phyloP scores from a whole-genome alignment of 1,140 invertebrate species.

The Theocolax elegans region DNA sequence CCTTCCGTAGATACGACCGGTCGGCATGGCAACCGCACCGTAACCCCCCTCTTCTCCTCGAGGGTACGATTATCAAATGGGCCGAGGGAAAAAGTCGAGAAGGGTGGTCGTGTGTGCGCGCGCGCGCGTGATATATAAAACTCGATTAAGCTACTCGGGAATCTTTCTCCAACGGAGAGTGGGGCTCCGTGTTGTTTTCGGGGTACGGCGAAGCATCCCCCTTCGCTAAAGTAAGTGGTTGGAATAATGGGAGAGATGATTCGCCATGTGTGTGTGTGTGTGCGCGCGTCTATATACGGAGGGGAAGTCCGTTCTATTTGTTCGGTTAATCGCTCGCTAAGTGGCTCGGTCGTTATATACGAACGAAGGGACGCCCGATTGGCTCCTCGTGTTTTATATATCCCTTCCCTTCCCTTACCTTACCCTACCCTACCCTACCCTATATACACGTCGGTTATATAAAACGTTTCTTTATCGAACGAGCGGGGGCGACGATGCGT shows the following conservation, averaged over 20 bases:
- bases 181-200: background rate
- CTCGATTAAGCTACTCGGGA: conserved; percentile 57
- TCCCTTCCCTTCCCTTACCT: conserved; percentile 1
- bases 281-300: background rate
- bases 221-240: background rate
- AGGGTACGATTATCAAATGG: conserved; percentile 59
- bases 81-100: background rate
- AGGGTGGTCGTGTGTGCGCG: too few species aligned
- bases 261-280: too few species aligned
- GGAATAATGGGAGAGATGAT: background rate
- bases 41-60: conserved; percentile 39
- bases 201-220: too few species aligned
- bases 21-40: conserved; percentile 57
- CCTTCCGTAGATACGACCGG: conserved; percentile 14
- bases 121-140: too few species aligned
- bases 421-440: conserved; percentile 6
- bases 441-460: background rate
- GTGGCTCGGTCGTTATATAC: conserved; percentile 49
- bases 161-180: too few species aligned
- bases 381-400: conserved; percentile 7
- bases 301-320: conserved; percentile 51
- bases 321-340: conserved; percentile 59
- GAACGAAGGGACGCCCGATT: conserved; percentile 42
- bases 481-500: background rate
- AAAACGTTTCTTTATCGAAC: background rate